Evolutionary conservation across 2,888 invertebrate species (phyloP).

Genomic region (Heliothis peltigera): DNA sequence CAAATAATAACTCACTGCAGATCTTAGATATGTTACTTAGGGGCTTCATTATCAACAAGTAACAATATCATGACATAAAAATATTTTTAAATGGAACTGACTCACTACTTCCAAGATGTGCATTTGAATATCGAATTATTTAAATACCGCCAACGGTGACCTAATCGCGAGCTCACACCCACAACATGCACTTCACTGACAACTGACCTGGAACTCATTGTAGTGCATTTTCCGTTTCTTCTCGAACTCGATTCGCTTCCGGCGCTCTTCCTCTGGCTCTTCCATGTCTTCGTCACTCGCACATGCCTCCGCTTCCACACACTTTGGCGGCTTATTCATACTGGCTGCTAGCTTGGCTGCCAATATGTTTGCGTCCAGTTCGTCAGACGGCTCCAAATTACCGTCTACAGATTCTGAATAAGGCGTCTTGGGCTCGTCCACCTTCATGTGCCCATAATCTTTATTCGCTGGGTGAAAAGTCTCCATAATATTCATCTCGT

Average conservation of each 20-base stretch:
- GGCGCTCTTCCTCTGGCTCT: conserved; percentile 91
- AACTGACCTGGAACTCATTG: conserved; percentile 94
- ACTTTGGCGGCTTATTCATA: conserved; percentile 87
- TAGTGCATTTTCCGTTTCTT: conserved; percentile 98
- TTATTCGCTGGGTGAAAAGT: conserved; percentile 99
- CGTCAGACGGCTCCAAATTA: conserved; percentile 90
- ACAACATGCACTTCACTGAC: conserved; percentile 27
- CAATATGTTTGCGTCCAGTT: conserved; percentile 92
- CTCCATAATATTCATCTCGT: conserved; percentile 99
- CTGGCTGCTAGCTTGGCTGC: conserved; percentile 92
- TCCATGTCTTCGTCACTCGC: conserved; percentile 90
- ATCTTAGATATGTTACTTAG: not conserved
- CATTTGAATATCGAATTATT: conserved; percentile 27
- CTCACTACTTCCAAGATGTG: conserved; percentile 3
- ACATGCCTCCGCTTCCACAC: conserved; percentile 83
- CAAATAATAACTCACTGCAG: conserved; percentile 30
- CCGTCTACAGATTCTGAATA: conserved; percentile 91
- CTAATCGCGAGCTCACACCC: conserved; percentile 52
- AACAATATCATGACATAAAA: not conserved
- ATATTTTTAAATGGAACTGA: conserved; percentile 21
- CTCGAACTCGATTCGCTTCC: conserved; percentile 95
- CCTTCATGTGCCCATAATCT: conserved; percentile 99
- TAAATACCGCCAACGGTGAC: conserved; percentile 38
- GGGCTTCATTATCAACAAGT: conserved; percentile 7
- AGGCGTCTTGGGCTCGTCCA: conserved; percentile 99